Percentiles rank a stretch among this genome's conserved stretches.
phyloP scores from a whole-genome alignment of 2,797 vertebrate species.

The Danio albolineatus region DNA sequence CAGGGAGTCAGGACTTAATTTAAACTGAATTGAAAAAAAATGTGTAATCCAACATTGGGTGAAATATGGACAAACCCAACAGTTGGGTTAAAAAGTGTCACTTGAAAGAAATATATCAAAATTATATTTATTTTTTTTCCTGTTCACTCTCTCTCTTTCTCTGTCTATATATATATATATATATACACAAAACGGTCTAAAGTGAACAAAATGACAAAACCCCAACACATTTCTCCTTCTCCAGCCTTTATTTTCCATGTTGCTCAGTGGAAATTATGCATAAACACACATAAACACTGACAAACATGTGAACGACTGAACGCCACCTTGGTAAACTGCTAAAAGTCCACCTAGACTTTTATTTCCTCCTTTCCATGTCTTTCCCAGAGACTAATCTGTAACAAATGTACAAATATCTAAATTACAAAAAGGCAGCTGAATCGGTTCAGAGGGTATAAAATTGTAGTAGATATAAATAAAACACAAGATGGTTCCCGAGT shows the following conservation, averaged over 20 bases:
- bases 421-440: conserved; percentile 65
- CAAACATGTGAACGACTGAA: conserved; percentile 48
- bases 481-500: conserved; percentile 28
- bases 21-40: no score
- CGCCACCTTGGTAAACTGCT: conserved; percentile 24
- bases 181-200: no score
- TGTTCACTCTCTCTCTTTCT: no score
- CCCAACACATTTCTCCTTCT: conserved; percentile 30
- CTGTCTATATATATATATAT: no score
- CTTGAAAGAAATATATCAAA: no score
- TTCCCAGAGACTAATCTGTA: conserved; percentile 55
- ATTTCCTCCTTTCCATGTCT: conserved; percentile 52
- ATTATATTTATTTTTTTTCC: no score
- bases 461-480: conserved; percentile 59
- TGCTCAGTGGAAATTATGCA: conserved; percentile 63
- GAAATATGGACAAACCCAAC: no score
- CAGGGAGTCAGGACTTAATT: no score
- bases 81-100: no score
- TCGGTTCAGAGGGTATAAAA: conserved; percentile 57
- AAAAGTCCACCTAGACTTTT: conserved; percentile 29
- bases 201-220: conserved; percentile 16
- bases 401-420: conserved; percentile 65
- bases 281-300: conserved; percentile 61
- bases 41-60: no score
- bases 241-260: conserved; percentile 64